Evolutionary conservation across 2,888 invertebrate species (phyloP).

Genomic region (Melolontha melolontha): DNA sequence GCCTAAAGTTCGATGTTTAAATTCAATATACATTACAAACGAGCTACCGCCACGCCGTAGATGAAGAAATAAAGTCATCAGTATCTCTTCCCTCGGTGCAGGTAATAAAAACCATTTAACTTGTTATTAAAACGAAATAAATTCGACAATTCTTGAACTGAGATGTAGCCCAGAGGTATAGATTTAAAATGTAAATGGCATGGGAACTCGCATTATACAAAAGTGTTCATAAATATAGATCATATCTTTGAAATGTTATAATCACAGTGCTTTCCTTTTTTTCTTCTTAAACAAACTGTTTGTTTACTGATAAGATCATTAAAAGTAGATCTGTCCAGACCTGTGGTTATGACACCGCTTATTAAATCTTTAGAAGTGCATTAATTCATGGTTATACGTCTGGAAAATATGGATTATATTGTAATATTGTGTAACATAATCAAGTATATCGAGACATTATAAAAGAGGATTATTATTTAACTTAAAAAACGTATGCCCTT

Average conservation of each 20-base stretch:
- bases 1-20: constrained; percentile 21
- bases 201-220: constrained; percentile 40
- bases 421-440: too few relatives aligned
- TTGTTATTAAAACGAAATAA: constrained; percentile 45
- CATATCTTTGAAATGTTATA: constrained; percentile 41
- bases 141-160: constrained; percentile 33
- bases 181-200: constrained; percentile 44
- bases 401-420: not conserved
- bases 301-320: constrained; percentile 42
- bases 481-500: too few relatives aligned
- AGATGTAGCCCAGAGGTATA: constrained; percentile 34
- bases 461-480: too few relatives aligned
- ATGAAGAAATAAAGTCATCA: constrained; percentile 42
- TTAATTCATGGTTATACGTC: constrained; percentile 3
- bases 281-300: constrained; percentile 24
- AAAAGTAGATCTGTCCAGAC: constrained; percentile 34
- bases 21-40: constrained; percentile 31
- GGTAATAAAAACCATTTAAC: constrained; percentile 43
- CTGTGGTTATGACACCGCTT: constrained; percentile 29
- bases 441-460: too few relatives aligned
- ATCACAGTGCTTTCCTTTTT: constrained; percentile 37
- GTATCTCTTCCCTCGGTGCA: constrained; percentile 18
- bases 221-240: constrained; percentile 44
- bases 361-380: constrained; percentile 35
- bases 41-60: constrained; percentile 12